Base-by-base conservation (phyloP, 2,113 vertebrate genomes). In the Pipra filicauda region DNA sequence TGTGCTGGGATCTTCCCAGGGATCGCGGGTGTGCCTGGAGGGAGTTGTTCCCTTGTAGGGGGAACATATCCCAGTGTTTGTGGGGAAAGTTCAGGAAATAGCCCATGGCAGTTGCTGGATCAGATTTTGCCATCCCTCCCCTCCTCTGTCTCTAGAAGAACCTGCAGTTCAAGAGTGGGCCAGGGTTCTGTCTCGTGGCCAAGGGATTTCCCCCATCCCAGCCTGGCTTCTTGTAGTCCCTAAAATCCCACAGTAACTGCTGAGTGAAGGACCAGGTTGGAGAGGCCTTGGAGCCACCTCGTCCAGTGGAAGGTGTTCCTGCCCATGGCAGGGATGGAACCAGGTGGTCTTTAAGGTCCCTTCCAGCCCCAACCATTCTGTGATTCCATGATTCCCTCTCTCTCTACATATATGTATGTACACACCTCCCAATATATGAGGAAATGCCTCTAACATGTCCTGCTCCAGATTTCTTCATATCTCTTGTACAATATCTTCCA, bases 1-100 rank as follows among this genome's bases (percentile, higher is more conserved):
- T 37, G 27, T 9, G 27, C 7, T 24, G 35, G 28, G 43, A 26
- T 48, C 30, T 54, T 72, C 41, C 52, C 52, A 6, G 61, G n/a
- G 43, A 1, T 19, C 27, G 1, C 1, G 0, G 18, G n/a, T 7
- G 5, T 41, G 62, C 51, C 46, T 18, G 5, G 2, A 28, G 80
- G 62, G 37, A 24, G n/a, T 0, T 4, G 23, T 23, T 31, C 16
- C 52, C 78, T 43, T 18, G 30, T 2, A 30, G 43, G 59, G 43
- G n/a, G 70, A 39, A 22, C 13, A 2, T 1, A 7, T 4, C n/a
- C 17, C 46, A 15, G 18, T 28, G 37, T 33, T 41, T 41, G 58
- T 9, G 58, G 83, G 41, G 10, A 43, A 11, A 23, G 21, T 31
- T 37, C 44, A 58, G 84, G 54, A 72, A 48, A n/a, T 2, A 21